phyloP scores from a whole-genome alignment of 2,888 invertebrate genomes.

The Dicyrtoma fusca region DNA sequence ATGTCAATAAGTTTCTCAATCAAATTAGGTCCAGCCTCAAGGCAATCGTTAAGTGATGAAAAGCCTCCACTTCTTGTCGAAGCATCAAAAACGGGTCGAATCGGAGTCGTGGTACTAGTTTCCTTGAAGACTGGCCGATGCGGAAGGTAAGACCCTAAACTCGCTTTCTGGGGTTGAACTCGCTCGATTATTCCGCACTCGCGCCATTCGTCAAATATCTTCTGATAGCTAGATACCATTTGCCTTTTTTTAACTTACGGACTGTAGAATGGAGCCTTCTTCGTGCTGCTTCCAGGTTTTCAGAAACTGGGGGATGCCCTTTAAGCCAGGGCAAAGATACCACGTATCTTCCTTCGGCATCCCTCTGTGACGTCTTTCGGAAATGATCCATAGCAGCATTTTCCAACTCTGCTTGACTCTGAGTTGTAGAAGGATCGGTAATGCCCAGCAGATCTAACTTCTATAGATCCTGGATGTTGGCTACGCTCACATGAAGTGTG shows the following conservation, averaged over 20 bases:
- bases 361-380: background rate
- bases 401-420: constrained; percentile 13
- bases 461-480: background rate
- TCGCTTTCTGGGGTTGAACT: background rate
- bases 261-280: constrained; percentile 3
- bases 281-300: background rate
- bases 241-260: background rate
- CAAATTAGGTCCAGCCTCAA: constrained; percentile 51
- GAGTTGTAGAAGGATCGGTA: background rate
- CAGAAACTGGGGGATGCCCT: background rate
- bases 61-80: constrained; percentile 10
- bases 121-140: constrained; percentile 55
- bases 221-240: background rate
- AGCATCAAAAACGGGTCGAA: constrained; percentile 48
- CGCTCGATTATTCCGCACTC: constrained; percentile 7
- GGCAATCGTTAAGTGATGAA: constrained; percentile 50
- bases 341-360: background rate
- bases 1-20: constrained; percentile 48
- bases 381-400: constrained; percentile 42
- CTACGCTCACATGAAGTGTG: no score
- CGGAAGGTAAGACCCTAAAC: constrained; percentile 31
- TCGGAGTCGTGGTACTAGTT: constrained; percentile 44
- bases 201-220: constrained; percentile 13
- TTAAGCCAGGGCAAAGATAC: constrained; percentile 4
- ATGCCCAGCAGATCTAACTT: constrained; percentile 8